Conservation (phyloP, 2,888 invertebrate genomes). For the Nebria brevicollis region DNA sequence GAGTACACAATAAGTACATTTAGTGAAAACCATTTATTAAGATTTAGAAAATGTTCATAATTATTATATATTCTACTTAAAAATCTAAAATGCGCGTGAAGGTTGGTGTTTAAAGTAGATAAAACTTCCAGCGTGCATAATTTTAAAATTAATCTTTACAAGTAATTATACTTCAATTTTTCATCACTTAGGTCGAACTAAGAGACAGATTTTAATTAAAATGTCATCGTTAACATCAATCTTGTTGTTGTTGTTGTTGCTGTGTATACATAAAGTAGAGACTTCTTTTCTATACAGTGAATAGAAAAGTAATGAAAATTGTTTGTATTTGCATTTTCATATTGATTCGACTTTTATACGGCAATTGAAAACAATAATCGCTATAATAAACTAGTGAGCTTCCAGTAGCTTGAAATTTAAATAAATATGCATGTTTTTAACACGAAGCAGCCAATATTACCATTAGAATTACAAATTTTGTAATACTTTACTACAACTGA, state of each 20-base stretch:
- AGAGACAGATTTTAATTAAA: conserved; percentile 30
- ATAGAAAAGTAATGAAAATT: conserved; percentile 9
- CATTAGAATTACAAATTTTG: conserved; percentile 28
- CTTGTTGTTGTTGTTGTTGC: conserved; percentile 7
- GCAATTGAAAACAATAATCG: conserved; percentile 35
- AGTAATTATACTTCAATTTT: conserved; percentile 37
- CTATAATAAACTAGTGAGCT: conserved; percentile 18
- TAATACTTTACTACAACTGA: conserved; percentile 12
- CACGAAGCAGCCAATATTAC: conserved; percentile 22
- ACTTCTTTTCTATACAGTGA: neutral
- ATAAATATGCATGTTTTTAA: conserved; percentile 28
- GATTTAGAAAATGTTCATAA: too few relatives aligned
- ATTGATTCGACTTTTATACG: conserved; percentile 28
- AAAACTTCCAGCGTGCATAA: conserved; percentile 18
- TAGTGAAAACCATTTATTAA: too few relatives aligned
- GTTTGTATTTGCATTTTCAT: conserved; percentile 36
- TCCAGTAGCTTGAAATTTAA: conserved; percentile 14
- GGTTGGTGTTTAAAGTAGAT: neutral
- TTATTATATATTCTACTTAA: too few relatives aligned
- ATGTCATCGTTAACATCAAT: conserved; percentile 37
- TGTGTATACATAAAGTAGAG: too few relatives aligned
- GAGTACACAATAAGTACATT: too few relatives aligned
- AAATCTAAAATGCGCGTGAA: neutral
- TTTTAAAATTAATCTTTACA: conserved; percentile 26
- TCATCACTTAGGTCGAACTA: conserved; percentile 26